Base-by-base conservation (phyloP, 2,113 vertebrate species). In the Cyprinodon brontotheroides region DNA sequence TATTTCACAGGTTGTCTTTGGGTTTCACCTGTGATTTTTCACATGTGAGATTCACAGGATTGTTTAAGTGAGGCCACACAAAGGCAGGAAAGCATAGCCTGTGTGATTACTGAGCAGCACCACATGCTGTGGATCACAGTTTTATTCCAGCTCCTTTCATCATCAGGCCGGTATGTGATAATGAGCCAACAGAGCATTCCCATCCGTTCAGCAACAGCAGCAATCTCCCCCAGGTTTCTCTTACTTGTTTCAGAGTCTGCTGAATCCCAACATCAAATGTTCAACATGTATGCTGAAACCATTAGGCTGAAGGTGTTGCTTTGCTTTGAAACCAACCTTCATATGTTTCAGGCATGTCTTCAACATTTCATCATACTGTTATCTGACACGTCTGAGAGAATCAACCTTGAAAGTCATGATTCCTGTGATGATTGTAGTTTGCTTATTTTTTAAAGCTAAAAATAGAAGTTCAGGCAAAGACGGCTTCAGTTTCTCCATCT, bases 171-270 rank as follows among this genome's bases (percentile, higher is more conserved):
- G 66, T 2, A 93, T 85, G 95, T 96, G 96, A 95, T 96, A 96
- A 96, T 96, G 96, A 94, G 93, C 89, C 86, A 94, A 91, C 93
- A 92, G 94, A 89, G 93, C 75, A 86, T 93, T 94, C 92, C 92
- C 93, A 93, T 92, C 94, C 95, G 96, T 95, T 96, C 95, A 91
- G 90, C 91, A 93, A 91, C 87, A 93, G 91, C 91, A 92, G 92
- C 94, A 93, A 93, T 93, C 94, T 92, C 92, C 94, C 79, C 69
- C 75, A 85, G 78, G 83, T 87, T 93, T 93, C 77, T 86, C 89
- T 77, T 14, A 82, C 93, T 91, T 92, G 83, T 81, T 78, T 53
- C 78, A 92, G 70, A 86, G 53, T 94, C 95, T 95, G 94, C 95
- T 93, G 90, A 92, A 81, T 78, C 95, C 78, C 72, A 75, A 86